phyloP scores from a whole-genome alignment of 2,797 vertebrate species.

The Erethizon dorsatum region DNA sequence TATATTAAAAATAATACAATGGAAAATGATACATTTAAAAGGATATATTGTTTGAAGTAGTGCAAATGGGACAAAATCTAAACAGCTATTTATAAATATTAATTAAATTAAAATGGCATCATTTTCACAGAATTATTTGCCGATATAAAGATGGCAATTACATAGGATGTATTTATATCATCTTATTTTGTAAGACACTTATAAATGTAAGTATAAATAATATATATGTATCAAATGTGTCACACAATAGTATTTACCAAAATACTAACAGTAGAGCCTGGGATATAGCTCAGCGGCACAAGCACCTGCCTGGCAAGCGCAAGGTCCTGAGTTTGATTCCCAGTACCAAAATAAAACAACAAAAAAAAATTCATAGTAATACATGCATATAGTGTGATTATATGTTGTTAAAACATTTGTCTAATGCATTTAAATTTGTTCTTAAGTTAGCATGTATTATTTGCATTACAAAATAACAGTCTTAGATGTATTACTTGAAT shows the following conservation, averaged over 20 bases:
- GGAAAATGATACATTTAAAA: neutral
- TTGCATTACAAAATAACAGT: slow-evolving; percentile 1
- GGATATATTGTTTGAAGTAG: neutral
- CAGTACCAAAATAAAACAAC: too few species aligned
- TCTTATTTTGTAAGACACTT: neutral
- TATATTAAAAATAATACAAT: neutral
- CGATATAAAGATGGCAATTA: neutral
- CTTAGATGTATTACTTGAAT: neutral
- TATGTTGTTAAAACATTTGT: neutral
- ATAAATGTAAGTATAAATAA: neutral
- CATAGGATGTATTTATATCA: neutral
- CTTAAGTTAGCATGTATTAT: neutral
- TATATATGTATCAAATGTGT: neutral
- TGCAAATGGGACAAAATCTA: neutral
- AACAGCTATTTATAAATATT: neutral
- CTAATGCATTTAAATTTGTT: neutral
- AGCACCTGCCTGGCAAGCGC: too few species aligned
- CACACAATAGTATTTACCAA: neutral
- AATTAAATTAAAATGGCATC: neutral
- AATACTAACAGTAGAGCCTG: neutral
- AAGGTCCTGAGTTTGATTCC: too few species aligned
- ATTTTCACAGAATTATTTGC: neutral
- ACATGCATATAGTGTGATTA: neutral
- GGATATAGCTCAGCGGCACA: too few species aligned
- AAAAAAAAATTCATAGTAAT: neutral